Base-by-base conservation (phyloP, 2,888 invertebrate species). In the Eupithecia tripunctaria region DNA sequence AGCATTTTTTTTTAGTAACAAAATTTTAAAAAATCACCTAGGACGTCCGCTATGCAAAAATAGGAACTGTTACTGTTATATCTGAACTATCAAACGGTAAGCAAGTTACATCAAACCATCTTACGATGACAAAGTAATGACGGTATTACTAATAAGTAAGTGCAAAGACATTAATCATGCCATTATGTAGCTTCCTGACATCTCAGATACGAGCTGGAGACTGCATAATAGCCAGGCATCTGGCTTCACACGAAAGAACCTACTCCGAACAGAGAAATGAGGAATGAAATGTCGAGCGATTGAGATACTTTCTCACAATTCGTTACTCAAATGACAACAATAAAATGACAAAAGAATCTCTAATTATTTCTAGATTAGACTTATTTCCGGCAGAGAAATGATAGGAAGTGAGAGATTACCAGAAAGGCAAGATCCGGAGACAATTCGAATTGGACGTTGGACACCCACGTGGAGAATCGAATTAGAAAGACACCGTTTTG, bases 351-450 rank as follows among this genome's bases (percentile, higher is more conserved):
- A 78, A 72, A 72, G 74, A 72, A 77, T 74, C 68, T 83, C 82
- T 85, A 89, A 90, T 90, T 91, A 90, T 89, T 86, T 86, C 78
- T 79, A 86, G 87, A 90, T 91, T 89, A 89, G 81, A 75, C 78
- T 74, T 73, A 79, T 82, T 86, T 87, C 84, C 87, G 79, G 65
- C 72, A 74, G 80, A 79, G 73, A 86, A 86, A 87, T 86, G 62
- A 82, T 83, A 82, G 88, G 89, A 91, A 89, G 86, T 84, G 70
- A 81, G 78, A 79, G 79, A 89, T 90, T 90, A 90, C 75, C 79
- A 47, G 70, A 75, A 68, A 65, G 41, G 75, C 74, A 79, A 78
- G 75, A 82, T 91, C 91, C 90, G 91, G 76, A 67, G 69, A 68
- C 62, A 62, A 15, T 38, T 56, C 29, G 27, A 27, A 51, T 47